Evolutionary conservation across 1,140 invertebrate species (phyloP), one percentile per base, ranked within the genome.

Genomic region (Archivesica marissinica): DNA sequence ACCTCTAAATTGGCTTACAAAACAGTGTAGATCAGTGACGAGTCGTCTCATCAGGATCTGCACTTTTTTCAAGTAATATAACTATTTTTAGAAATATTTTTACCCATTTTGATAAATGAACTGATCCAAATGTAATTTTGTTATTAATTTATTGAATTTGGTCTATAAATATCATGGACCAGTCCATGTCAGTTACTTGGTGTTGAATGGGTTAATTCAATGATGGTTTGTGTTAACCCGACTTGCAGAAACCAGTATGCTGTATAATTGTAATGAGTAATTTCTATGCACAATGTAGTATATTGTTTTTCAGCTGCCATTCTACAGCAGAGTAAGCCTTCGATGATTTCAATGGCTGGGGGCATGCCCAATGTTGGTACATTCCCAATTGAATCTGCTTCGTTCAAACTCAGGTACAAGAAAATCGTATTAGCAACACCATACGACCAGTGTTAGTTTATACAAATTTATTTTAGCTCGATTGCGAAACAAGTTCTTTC

Each of bases 311-410:
- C 66, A 91, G 91, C 90, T 76, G 86, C 81, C 35, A 87, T 96
- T 15, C 94, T 96, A 17, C 96, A 96, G 86, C 95, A 95, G 47
- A 95, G 96, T 59, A 95, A 96, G 41, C 95, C 96, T 61, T 95
- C 95, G 47, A 94, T 96, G 68, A 95, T 97, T 20, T 97, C 96
- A 0, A 93, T 97, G 79, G 96, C 96, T 0, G 96, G 97, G 82
- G 97, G 97, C 1, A 96, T 97, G 95, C 97, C 97, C 0, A 97
- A 97, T 89, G 96, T 96, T 77, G 93, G 95, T 28, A 95, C 96
- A 2, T 97, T 97, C 91, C 97, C 97, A 0, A 97, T 97, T 90
- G 93, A 95, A 84, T 95, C 82, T 25, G 95, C 97, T 0, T 93
- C 95, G 20, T 89, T 97, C 4, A 95, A 95, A 79, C 92, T 96